Conservation (phyloP, 1,140 invertebrate genomes). For the Penaeus vannamei region DNA sequence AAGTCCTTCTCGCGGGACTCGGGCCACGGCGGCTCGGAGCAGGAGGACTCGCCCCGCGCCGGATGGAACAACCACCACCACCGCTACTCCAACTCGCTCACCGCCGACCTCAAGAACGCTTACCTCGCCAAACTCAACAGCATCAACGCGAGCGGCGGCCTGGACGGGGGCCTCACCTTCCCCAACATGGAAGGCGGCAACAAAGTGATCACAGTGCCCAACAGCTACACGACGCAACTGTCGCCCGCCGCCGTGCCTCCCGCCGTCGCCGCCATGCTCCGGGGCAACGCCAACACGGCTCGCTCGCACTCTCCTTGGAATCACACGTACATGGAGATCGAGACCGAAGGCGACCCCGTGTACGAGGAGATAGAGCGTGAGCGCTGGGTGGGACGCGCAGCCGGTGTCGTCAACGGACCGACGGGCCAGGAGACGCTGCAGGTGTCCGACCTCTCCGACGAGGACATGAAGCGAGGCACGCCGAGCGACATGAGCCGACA, state of each 20-base stretch:
- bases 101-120: constrained; percentile 63
- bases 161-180: constrained; percentile 50
- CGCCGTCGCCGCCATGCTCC: constrained; percentile 48
- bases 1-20: constrained; percentile 80
- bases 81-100: constrained; percentile 63
- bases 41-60: constrained; percentile 76
- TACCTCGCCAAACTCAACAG: constrained; percentile 64
- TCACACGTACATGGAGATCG: constrained; percentile 80
- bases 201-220: constrained; percentile 56
- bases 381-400: constrained; percentile 70
- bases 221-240: constrained; percentile 60
- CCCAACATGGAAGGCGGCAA: constrained; percentile 52
- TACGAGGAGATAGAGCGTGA: constrained; percentile 85
- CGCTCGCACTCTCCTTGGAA: constrained; percentile 74
- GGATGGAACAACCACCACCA: constrained; percentile 66
- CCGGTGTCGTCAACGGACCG: constrained; percentile 22
- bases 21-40: constrained; percentile 78
- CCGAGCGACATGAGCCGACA: constrained; percentile 81
- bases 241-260: constrained; percentile 53
- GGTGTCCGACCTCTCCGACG: constrained; percentile 85
- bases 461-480: constrained; percentile 80
- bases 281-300: constrained; percentile 46
- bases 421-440: constrained; percentile 70
- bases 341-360: constrained; percentile 82
- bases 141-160: constrained; percentile 57